These are phyloP conservation scores for Campylorhamphus procurvoides DNA, from an alignment of 2,113 vertebrate genomes.

Conservation along the genomic window DNA sequence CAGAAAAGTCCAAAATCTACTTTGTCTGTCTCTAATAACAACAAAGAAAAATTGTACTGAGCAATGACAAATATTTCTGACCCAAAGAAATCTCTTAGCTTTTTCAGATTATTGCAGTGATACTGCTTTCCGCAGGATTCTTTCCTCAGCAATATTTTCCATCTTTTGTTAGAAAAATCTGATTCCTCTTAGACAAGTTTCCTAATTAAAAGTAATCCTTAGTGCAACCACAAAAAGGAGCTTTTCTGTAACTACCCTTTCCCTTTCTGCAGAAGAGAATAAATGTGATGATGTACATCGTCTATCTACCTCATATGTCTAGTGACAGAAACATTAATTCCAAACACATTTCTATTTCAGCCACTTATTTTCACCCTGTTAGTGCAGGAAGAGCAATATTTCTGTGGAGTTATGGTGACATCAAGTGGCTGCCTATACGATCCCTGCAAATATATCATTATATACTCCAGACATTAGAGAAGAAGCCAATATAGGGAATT, in stretches of 20 bases:
- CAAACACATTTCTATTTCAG: background rate
- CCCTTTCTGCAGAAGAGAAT: background rate
- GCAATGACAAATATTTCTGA: background rate
- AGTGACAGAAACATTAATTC: constrained; percentile 4
- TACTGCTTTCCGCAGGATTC: background rate
- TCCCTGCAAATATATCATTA: background rate
- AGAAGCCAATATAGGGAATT: background rate
- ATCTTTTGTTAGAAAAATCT: background rate
- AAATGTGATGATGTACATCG: background rate
- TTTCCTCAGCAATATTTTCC: background rate
- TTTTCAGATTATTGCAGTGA: background rate
- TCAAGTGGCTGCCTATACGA: background rate
- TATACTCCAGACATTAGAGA: background rate
- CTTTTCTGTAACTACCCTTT: background rate
- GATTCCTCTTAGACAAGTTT: background rate
- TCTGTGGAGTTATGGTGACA: constrained; percentile 2
- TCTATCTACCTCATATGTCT: background rate
- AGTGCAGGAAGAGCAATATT: background rate
- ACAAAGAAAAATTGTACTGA: background rate
- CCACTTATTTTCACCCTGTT: constrained; percentile 21
- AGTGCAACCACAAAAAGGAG: background rate
- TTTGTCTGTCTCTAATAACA: background rate
- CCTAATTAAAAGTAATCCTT: background rate
- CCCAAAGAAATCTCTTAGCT: background rate
- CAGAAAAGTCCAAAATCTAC: background rate